Conservation (phyloP, 2,797 vertebrate genomes). For the Pseudochirops corinnae region DNA sequence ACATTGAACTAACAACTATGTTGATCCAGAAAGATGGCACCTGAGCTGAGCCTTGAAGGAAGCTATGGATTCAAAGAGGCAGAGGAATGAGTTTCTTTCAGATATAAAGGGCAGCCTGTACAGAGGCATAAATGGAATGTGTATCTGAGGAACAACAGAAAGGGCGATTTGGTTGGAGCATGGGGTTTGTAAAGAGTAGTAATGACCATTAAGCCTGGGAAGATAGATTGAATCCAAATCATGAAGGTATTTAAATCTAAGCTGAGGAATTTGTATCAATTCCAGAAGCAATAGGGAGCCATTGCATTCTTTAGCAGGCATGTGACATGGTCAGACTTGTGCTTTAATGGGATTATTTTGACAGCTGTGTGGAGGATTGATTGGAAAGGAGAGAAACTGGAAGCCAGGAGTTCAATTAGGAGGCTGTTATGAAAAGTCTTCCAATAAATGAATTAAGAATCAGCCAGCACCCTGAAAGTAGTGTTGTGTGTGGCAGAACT, state of each 20-base stretch:
- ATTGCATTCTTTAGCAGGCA: background rate
- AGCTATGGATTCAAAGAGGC: background rate
- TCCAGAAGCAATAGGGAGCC: background rate
- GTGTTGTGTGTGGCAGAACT: background rate
- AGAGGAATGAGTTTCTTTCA: background rate
- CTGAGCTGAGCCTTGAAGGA: background rate
- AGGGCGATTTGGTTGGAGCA: background rate
- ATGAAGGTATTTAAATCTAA: background rate
- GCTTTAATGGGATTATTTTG: background rate
- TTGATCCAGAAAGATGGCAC: background rate
- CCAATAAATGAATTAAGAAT: slow-evolving; percentile 44
- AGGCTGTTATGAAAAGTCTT: background rate
- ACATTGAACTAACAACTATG: background rate
- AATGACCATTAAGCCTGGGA: background rate
- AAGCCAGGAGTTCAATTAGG: slow-evolving; percentile 11
- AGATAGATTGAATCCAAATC: background rate
- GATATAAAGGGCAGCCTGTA: background rate
- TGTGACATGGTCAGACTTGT: background rate
- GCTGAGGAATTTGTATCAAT: background rate
- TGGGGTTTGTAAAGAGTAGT: background rate
- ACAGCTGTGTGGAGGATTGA: background rate
- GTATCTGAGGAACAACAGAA: background rate
- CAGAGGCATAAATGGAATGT: background rate
- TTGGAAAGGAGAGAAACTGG: background rate
- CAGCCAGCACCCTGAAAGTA: slow-evolving; percentile 43